Percentiles rank a stretch among this genome's conserved stretches.
Evolutionary conservation across 2,888 invertebrate genomes (phyloP).

Genomic region (Ceramica pisi): DNA sequence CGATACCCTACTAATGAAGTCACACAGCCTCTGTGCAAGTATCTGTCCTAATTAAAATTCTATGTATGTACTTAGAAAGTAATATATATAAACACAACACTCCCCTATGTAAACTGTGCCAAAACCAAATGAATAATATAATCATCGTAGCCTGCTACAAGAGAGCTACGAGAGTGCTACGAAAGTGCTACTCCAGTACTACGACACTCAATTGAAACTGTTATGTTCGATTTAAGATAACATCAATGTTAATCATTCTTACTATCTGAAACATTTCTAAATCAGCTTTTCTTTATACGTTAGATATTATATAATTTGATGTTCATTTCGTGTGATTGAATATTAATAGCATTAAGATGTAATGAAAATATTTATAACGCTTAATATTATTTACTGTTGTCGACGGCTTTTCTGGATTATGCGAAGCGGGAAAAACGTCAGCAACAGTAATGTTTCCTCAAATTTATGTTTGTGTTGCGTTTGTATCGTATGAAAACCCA

Average conservation of each 20-base stretch:
- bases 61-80: conserved; percentile 17
- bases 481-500: conserved; percentile 71
- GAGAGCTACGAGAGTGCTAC: conserved; percentile 37
- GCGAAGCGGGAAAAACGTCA: conserved; percentile 63
- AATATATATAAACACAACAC: conserved; percentile 35
- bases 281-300: conserved; percentile 13
- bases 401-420: conserved; percentile 68
- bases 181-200: conserved; percentile 18
- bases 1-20: conserved; percentile 40
- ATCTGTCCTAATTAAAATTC: conserved; percentile 38
- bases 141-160: conserved; percentile 22
- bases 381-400: conserved; percentile 64
- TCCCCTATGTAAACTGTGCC: conserved; percentile 22
- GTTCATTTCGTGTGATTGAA: conserved; percentile 47
- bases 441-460: conserved; percentile 56
- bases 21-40: conserved; percentile 9
- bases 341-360: conserved; percentile 58
- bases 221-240: background rate
- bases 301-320: conserved; percentile 32
- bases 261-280: conserved; percentile 5
- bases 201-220: conserved; percentile 19
- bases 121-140: conserved; percentile 49
- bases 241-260: background rate
- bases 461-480: conserved; percentile 70
- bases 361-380: conserved; percentile 60